phyloP scores from a whole-genome alignment of 35 echinoderm and acorn worm genomes.

The Heliocidaris erythrogramma region DNA sequence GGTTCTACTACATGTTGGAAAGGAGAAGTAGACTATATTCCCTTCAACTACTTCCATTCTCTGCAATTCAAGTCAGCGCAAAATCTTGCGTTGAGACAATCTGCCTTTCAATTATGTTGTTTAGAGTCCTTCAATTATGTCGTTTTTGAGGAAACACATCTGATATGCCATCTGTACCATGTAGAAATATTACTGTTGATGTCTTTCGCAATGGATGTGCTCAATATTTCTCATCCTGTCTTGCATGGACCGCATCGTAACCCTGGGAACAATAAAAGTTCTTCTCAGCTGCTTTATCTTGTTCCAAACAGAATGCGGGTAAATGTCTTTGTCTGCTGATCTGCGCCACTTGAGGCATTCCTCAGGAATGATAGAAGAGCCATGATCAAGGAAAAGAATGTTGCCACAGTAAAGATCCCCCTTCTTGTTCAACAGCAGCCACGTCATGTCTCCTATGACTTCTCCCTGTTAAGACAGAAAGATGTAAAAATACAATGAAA shows the following conservation, averaged over 20 bases:
- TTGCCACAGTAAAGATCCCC: not conserved
- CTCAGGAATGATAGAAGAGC: not conserved
- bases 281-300: constrained; percentile 8
- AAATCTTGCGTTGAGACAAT: not conserved
- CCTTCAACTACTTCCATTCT: not conserved
- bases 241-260: not conserved
- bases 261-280: not conserved
- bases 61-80: not conserved
- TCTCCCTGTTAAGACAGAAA: not conserved
- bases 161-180: too few species aligned
- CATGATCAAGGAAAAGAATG: not conserved
- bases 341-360: not conserved
- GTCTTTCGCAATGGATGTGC: not conserved
- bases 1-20: not conserved
- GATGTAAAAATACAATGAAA: not conserved
- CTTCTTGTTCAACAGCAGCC: not conserved
- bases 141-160: too few species aligned
- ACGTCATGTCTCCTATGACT: not conserved
- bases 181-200: too few species aligned
- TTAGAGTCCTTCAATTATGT: not conserved
- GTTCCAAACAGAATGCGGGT: not conserved
- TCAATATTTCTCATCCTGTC: not conserved
- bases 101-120: not conserved
- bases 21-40: not conserved
- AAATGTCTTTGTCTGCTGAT: not conserved